These are phyloP conservation scores for Frankliniella fusca DNA, from an alignment of 2,888 invertebrate species.

Conservation along the genomic window DNA sequence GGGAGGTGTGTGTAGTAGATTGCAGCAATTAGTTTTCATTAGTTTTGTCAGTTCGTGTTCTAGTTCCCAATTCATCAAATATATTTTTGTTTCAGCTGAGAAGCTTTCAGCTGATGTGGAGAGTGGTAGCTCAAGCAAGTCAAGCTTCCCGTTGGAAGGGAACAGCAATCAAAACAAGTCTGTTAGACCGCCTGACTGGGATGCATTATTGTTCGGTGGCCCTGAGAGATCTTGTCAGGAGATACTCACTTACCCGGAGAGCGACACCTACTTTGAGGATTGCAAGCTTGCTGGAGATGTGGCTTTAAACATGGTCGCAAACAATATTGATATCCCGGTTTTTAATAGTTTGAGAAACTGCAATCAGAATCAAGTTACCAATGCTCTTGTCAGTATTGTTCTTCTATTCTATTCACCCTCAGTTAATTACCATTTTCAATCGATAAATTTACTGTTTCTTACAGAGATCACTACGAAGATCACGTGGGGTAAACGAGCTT, in stretches of 20 bases:
- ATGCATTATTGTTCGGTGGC: not conserved
- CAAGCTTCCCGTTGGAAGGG: not conserved
- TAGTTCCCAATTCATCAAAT: too few species aligned
- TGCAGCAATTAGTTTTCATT: too few species aligned
- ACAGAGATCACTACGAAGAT: not conserved
- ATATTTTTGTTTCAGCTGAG: too few species aligned
- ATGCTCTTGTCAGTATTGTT: not conserved
- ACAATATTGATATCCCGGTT: not conserved
- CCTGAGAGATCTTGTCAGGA: not conserved
- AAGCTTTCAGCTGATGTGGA: too few species aligned
- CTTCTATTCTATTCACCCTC: not conserved
- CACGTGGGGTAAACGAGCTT: not conserved
- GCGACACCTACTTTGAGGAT: not conserved
- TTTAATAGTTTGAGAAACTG: not conserved
- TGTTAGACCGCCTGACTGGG: not conserved
- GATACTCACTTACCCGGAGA: not conserved
- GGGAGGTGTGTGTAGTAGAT: too few species aligned
- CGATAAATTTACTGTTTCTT: not conserved
- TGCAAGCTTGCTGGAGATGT: not conserved
- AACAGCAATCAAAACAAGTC: not conserved
- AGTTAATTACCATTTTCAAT: not conserved
- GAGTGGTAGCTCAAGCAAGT: too few species aligned
- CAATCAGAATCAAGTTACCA: not conserved
- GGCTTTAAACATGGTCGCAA: not conserved
- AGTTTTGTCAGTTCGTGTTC: too few species aligned